phyloP scores from a whole-genome alignment of 92 coral and sea anemone genomes.

The Ricordea florida region DNA sequence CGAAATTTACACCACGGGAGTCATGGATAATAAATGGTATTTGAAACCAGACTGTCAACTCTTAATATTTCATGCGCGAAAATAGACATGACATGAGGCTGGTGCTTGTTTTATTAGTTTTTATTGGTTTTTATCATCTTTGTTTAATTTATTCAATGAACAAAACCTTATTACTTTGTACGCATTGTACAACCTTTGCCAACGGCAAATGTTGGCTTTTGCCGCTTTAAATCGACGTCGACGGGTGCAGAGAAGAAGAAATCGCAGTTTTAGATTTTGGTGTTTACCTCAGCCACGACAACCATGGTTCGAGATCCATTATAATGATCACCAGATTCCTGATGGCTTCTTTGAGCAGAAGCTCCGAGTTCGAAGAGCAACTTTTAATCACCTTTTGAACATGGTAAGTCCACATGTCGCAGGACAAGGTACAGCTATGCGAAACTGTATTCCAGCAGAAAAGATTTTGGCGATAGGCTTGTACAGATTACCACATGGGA shows the following conservation, averaged over 20 bases:
- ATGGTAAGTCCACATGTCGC: slow-evolving; percentile 1
- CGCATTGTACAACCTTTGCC: no score
- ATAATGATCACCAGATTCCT: slow-evolving; percentile 9
- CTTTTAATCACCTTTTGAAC: neutral
- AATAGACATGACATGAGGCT: no score
- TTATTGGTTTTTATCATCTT: no score
- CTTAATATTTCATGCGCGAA: no score
- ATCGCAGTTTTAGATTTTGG: slow-evolving; percentile 11
- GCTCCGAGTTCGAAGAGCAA: slow-evolving; percentile 3
- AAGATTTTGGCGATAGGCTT: slow-evolving; percentile 8
- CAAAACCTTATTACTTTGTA: no score
- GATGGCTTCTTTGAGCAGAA: slow-evolving; percentile 9
- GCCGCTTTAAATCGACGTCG: slow-evolving; percentile 24
- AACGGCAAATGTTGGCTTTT: neutral
- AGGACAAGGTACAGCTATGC: slow-evolving; percentile 3
- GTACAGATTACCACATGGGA: neutral
- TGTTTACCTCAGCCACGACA: slow-evolving; percentile 22
- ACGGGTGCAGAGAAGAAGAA: slow-evolving; percentile 17
- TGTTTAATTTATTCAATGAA: no score
- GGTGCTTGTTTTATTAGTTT: no score
- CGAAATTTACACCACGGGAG: no score
- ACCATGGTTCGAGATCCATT: slow-evolving; percentile 30
- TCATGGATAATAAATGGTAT: no score
- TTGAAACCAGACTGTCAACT: no score
- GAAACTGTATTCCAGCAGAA: slow-evolving; percentile 14